These are phyloP conservation scores for Poecile montanus DNA, from an alignment of 2,797 vertebrate genomes.

Conservation along the genomic window DNA sequence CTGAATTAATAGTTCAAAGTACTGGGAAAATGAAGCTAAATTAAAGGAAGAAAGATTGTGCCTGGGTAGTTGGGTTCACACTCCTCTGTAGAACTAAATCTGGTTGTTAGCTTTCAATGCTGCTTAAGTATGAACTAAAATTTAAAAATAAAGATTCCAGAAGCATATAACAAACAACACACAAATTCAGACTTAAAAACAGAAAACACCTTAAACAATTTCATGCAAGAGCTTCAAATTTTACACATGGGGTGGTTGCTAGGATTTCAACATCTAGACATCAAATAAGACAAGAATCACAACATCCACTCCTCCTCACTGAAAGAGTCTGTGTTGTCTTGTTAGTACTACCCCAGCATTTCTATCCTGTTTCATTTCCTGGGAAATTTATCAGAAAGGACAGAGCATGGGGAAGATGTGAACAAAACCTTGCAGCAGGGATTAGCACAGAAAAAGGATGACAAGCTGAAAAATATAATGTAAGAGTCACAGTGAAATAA, in stretches of 20 bases:
- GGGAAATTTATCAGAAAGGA: neutral
- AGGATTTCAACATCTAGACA: neutral
- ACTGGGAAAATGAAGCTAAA: neutral
- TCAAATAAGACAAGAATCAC: neutral
- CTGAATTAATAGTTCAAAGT: neutral
- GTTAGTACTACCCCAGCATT: neutral
- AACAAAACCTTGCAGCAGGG: neutral
- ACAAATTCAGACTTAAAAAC: neutral
- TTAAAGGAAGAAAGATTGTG: neutral
- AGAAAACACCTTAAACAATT: neutral
- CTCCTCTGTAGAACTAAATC: neutral
- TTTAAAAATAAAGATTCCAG: neutral
- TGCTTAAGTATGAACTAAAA: neutral
- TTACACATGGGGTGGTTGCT: neutral
- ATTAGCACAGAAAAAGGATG: neutral
- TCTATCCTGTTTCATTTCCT: neutral
- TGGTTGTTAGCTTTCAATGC: neutral
- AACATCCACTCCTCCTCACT: neutral
- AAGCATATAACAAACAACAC: neutral
- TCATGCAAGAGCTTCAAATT: neutral
- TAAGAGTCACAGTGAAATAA: neutral
- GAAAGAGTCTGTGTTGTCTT: neutral
- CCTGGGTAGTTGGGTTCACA: neutral
- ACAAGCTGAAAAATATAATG: neutral
- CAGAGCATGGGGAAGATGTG: neutral